Percentiles rank a stretch among this genome's conserved stretches.
Evolutionary conservation across 2,113 vertebrate species (phyloP).

Genomic region (Parus major): DNA sequence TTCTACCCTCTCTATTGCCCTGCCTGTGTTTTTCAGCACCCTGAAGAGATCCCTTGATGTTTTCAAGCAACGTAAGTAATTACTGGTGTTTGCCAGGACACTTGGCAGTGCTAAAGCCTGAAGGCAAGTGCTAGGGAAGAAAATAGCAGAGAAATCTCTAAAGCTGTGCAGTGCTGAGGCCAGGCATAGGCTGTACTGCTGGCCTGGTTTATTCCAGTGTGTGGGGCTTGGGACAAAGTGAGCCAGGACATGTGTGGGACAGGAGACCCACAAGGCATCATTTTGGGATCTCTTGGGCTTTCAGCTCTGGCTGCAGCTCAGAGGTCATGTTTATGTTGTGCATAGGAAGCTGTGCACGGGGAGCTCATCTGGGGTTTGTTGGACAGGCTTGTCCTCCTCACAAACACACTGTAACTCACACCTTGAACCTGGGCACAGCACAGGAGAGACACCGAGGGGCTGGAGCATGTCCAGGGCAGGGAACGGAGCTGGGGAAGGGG

Average conservation of each 20-base stretch:
- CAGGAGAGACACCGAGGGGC: accelerated
- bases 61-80: slow-evolving; percentile 92
- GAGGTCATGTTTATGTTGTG: background rate
- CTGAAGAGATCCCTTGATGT: slow-evolving; percentile 89
- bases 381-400: background rate
- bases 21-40: slow-evolving; percentile 74
- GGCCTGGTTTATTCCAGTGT: background rate
- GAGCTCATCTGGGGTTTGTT: background rate
- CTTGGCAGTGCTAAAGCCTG: background rate
- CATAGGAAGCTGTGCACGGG: background rate
- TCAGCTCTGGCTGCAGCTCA: background rate
- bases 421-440: accelerated
- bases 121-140: background rate
- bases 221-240: background rate
- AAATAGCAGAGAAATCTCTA: background rate
- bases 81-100: background rate
- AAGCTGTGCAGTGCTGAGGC: background rate
- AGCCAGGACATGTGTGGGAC: background rate
- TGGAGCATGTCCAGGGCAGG: background rate
- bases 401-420: background rate
- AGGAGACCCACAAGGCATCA: accelerated
- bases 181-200: background rate
- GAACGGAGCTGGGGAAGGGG: background rate
- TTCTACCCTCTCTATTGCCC: background rate
- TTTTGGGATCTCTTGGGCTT: background rate